These are phyloP conservation scores for Macrophya alboannulata DNA, from an alignment of 2,888 invertebrate genomes.

Conservation along the genomic window DNA sequence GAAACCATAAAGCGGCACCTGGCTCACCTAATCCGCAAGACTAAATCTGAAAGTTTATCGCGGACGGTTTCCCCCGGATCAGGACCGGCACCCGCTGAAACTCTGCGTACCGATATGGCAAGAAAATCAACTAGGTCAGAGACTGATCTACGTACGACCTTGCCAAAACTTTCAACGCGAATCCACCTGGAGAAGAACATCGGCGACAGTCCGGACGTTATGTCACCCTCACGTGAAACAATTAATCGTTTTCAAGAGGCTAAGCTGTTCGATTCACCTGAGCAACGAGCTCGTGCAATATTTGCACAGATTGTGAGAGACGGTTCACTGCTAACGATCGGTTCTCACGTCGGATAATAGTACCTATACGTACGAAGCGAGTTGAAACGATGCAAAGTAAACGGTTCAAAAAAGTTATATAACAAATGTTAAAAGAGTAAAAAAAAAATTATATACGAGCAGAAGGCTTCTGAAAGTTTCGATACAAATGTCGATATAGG, in stretches of 20 bases:
- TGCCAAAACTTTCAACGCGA: conserved; percentile 63
- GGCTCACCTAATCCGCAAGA: conserved; percentile 72
- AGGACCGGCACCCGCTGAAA: conserved; percentile 12
- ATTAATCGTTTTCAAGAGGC: not conserved
- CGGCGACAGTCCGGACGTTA: conserved; percentile 68
- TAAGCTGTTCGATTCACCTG: conserved; percentile 61
- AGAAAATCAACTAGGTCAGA: conserved; percentile 73
- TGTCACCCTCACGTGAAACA: conserved; percentile 57
- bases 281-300: conserved; percentile 73
- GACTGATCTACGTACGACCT: conserved; percentile 67
- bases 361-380: not conserved
- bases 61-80: conserved; percentile 60
- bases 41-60: conserved; percentile 74
- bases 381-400: not conserved
- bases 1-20: conserved; percentile 69
- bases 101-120: conserved; percentile 50
- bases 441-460: not conserved
- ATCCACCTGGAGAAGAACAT: conserved; percentile 70
- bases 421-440: conserved; percentile 22
- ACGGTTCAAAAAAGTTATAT: conserved; percentile 25
- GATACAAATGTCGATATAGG: not conserved
- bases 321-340: conserved; percentile 66
- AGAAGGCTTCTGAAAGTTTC: not conserved
- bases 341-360: conserved; percentile 62
- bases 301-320: conserved; percentile 74